Evolutionary conservation across 1,140 invertebrate species (phyloP), one percentile per base, ranked within the genome.

Genomic region (Phortica variegata): DNA sequence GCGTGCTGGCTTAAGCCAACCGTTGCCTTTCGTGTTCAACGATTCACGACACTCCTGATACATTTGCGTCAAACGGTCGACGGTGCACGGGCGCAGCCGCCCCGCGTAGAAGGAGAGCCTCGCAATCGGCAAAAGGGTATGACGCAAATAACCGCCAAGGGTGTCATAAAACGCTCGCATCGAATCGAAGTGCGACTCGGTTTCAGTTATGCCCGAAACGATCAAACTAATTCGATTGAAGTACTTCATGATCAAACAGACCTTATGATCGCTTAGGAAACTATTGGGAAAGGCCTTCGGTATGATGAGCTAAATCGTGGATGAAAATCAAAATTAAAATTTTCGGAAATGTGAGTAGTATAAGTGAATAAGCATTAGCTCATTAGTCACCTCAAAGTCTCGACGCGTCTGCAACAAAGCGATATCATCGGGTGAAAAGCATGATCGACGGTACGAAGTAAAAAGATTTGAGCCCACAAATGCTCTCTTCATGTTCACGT

Each of bases 81-180:
- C 39, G 9, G 34, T 41, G 7, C 40, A 32, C 1, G 43, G 26
- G 15, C 44, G 47, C 7, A 52, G 19, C n/a, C 43, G 17, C 12
- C 58, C 55, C 12, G 52, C 58, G 39, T 60, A 60, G 21, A 20
- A 60, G 10, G 58, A 60, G 18, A 48, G 49, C 36, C 54, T 57
- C 15, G 45, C 34, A 4, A 58, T 29, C 12, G 58, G 54, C 4
- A 54, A 6, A 7, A 57, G 20, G 9, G 47, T 49, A 7, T 32
- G 47, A 21, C 51, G 40, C 15, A 58, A 41, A 31, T 57, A 60
- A 23, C 58, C 52, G 8, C 54, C 54, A 2, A 60, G 20, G 4
- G 38, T 45, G 32, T 60, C 58, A 18, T 52, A 60, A 43, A 54
- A 54, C 9, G 52, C 46, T 12, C 49, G 45, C 23, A 54, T 31